phyloP scores from a whole-genome alignment of 2,888 invertebrate genomes.

The Erebia epiphron region DNA sequence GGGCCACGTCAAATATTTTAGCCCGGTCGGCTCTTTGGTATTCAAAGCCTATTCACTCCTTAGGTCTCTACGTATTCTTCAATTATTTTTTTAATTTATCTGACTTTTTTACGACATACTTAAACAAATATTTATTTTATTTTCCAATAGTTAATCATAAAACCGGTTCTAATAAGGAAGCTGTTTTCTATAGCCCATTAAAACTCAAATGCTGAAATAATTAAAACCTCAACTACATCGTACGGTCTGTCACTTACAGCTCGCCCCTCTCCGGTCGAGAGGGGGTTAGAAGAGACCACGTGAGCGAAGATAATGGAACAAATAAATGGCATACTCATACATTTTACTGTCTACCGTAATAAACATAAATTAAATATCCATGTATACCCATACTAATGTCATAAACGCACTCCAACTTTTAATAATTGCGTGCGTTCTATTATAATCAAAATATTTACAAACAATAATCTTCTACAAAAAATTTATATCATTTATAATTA shows the following conservation, averaged over 20 bases:
- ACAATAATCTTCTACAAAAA: too few species aligned
- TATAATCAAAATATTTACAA: too few species aligned
- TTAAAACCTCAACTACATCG: constrained; percentile 47
- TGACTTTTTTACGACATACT: too few species aligned
- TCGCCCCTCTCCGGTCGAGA: constrained; percentile 56
- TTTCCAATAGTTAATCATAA: constrained; percentile 6
- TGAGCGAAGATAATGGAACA: constrained; percentile 40
- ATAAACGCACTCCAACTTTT: too few species aligned
- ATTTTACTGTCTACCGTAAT: background rate
- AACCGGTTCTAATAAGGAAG: constrained; percentile 21
- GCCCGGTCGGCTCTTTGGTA: too few species aligned
- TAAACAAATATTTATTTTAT: background rate
- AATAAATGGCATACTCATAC: constrained; percentile 21
- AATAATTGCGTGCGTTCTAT: too few species aligned
- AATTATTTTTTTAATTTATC: too few species aligned
- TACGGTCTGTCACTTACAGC: constrained; percentile 60
- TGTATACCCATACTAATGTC: too few species aligned
- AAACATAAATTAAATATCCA: background rate
- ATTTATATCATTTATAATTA: too few species aligned
- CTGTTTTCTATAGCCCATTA: constrained; percentile 48
- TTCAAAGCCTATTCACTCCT: too few species aligned
- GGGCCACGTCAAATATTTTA: too few species aligned
- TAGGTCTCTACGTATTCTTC: too few species aligned
- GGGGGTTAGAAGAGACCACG: constrained; percentile 45
- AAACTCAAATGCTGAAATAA: constrained; percentile 44